Base-by-base conservation (phyloP, 2,797 vertebrate genomes). In the Rhincodon typus region DNA sequence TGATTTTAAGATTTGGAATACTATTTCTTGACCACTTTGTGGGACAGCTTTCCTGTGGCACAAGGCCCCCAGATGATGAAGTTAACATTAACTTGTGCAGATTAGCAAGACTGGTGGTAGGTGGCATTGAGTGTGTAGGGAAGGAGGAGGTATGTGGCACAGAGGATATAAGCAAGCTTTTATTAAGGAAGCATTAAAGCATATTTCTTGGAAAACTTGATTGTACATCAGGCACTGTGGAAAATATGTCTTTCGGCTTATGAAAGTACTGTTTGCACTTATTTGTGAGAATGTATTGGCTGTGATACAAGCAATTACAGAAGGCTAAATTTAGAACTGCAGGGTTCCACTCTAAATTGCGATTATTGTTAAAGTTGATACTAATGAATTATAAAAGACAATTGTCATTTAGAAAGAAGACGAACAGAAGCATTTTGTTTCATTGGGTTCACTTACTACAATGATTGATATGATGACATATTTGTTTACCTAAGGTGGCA, bases 401-500 rank as follows among this genome's bases (percentile, higher is more conserved):
- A 66, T 62, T 62, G 34, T 66, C 62, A 34, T 21, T 69, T 70
- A 69, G 23, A 93, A 93, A 74, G 66, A 91, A 94, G 34, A 67
- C 57, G 7, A 30, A 57, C 6, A 67, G n/a, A 67, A 1, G 19
- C 21, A 94, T 94, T 69, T 94, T 69, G 8, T 38, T 69, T 30
- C 42, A 69, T 94, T 70, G 12, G 38, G 57, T 23, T 94, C 23
- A 23, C 30, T 17, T 94, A 66, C 66, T 69, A 38, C 23, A 42
- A 69, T 25, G 7, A 42, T 23, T 94, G 25, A 69, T 25, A 34
- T 66, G 88, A 66, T 57, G 53, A n/a, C 57, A n/a, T 91, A 30
- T 50, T n/a, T 87, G 53, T 94, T 94, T 94, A 94, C 66, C 91
- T 25, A 67, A 94, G 88, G 53, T 69, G 38, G 91, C n/a, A 42